phyloP scores from a whole-genome alignment of 2,113 vertebrate species.

The Austrofundulus limnaeus region DNA sequence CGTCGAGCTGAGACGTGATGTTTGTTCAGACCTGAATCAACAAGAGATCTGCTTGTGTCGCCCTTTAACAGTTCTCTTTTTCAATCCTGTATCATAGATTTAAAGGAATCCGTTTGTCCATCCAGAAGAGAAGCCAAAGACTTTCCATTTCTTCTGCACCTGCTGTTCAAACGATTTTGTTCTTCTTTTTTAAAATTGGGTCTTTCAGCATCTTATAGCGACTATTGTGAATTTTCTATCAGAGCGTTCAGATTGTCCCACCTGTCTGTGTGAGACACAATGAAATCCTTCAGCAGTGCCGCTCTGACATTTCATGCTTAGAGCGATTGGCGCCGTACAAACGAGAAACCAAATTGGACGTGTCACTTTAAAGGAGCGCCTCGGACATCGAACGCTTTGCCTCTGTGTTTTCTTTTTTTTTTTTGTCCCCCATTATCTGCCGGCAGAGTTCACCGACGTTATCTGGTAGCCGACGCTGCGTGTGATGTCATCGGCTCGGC shows the following conservation, averaged over 20 bases:
- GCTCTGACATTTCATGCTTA: not conserved
- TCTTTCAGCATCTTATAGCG: not conserved
- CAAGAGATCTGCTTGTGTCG: not conserved
- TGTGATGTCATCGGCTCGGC: not conserved
- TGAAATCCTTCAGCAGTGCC: not conserved
- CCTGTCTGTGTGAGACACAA: not conserved
- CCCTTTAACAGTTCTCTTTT: not conserved
- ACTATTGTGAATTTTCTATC: not conserved
- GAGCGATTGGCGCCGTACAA: not conserved
- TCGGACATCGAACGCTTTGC: not conserved
- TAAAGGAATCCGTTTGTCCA: not conserved
- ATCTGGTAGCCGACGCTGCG: not conserved
- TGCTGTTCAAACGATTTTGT: not conserved
- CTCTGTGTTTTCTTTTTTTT: not conserved
- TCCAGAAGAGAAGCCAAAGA: not conserved
- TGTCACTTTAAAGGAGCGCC: not conserved
- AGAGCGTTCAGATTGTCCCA: not conserved
- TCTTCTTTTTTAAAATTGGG: not conserved
- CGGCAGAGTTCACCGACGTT: not conserved
- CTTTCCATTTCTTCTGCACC: too few species aligned
- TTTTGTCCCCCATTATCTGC: not conserved
- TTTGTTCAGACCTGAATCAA: not conserved
- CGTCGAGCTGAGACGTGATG: not conserved
- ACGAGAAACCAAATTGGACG: not conserved
- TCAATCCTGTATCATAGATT: not conserved